Percentiles rank a stretch among this genome's conserved stretches.
phyloP scores from a whole-genome alignment of 2,888 invertebrate species.

The Meta bourneti region DNA sequence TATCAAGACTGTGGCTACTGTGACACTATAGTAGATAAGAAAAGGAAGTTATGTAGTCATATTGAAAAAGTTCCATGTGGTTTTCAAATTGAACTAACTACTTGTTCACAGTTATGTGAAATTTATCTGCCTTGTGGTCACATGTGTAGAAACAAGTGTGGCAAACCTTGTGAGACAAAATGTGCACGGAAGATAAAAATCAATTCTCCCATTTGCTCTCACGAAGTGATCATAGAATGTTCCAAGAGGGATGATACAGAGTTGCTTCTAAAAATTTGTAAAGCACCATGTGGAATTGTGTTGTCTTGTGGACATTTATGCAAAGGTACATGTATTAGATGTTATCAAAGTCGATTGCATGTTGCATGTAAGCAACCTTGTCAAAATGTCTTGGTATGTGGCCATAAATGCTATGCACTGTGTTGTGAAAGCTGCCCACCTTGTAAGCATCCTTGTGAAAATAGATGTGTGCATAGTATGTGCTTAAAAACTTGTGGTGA shows the following conservation, averaged over 20 bases:
- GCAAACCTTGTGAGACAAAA: constrained; percentile 78
- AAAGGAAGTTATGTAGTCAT: constrained; percentile 74
- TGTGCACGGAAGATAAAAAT: constrained; percentile 12
- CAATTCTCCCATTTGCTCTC: constrained; percentile 44
- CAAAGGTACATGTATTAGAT: constrained; percentile 80
- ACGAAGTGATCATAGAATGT: constrained; percentile 41
- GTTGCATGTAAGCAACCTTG: constrained; percentile 80
- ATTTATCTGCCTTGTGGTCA: constrained; percentile 79
- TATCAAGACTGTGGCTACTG: constrained; percentile 69
- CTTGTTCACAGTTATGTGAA: constrained; percentile 79
- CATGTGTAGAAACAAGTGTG: constrained; percentile 79
- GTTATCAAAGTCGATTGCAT: constrained; percentile 80
- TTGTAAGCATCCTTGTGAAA: constrained; percentile 80
- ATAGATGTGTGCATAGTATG: constrained; percentile 79
- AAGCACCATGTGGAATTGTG: constrained; percentile 77
- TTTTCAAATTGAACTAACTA: constrained; percentile 23
- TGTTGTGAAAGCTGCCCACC: constrained; percentile 81
- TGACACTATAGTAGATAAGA: constrained; percentile 23
- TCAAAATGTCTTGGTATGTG: constrained; percentile 80
- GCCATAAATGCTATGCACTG: constrained; percentile 80
- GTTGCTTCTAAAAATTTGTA: constrained; percentile 75
- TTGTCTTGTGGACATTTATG: constrained; percentile 80
- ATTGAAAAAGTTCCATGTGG: constrained; percentile 66
- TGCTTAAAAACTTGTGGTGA: constrained; percentile 79
- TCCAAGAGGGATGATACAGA: constrained; percentile 26